Evolutionary conservation across 2,797 vertebrate species (phyloP), one percentile per base, ranked within the genome.

Genomic region (Centroberyx gerrardi): DNA sequence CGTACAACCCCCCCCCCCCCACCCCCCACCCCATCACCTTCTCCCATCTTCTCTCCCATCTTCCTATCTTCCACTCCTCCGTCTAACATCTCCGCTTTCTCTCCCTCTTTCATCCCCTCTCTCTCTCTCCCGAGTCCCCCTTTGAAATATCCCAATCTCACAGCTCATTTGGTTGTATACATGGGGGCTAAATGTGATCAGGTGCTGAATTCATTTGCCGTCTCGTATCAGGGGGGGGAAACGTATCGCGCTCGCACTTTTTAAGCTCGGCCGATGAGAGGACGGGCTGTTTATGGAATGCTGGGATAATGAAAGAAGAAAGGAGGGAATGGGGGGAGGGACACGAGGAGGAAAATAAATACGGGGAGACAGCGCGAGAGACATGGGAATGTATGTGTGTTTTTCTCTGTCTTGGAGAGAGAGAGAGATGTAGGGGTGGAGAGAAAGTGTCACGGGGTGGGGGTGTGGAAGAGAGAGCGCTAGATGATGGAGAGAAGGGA

Each of bases 151-250:
- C 58, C 38, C 13, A 40, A 40, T 70, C 58, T 78, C 29, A 9
- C 62, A 62, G 72, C 76, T 55, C 68, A 70, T 72, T 69, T 67
- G 36, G 55, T 68, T 62, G 51, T 52, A 53, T 15, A 29, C 1
- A 1, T 12, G 1, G 18, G 22, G 38, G 56, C 74, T 72, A 62
- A 69, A 68, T 67, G 68, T 74, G 62, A 63, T 78, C 84, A 81
- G 66, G 56, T 60, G 66, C 52, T 61, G 55, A 74, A 78, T 78
- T 72, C 7, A n/a, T 77, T 68, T 61, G 14, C 56, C 6, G 0
- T 33, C 18, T 66, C 44, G 2, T 71, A 52, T 56, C 42, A 58
- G 18, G 18, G 53, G 52, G 22, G 22, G 22, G 22, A 1, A 76
- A 55, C 0, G 1, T 38, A 48, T 60, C 29, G 28, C 15, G 0